Evolutionary conservation across 2,797 vertebrate genomes (phyloP), one percentile per base, ranked within the genome.

Genomic region (Loris lydekkerianus): DNA sequence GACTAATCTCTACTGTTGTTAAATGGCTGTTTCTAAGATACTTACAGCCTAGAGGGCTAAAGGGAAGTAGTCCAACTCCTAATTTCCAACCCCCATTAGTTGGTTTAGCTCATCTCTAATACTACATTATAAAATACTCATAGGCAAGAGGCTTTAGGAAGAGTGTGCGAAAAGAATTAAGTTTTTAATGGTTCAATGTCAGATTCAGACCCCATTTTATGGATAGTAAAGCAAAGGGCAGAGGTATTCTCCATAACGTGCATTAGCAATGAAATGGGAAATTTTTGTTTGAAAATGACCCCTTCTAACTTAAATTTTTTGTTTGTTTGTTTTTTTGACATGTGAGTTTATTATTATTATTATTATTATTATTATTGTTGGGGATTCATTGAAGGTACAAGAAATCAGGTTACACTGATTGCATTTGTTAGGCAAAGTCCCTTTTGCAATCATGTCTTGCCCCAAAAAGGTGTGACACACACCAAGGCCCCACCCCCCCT

Each of bases 221-320:
- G 25, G 63, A 70, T 67, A 89, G 69, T 63, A 86, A 85, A 93
- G 56, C 67, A 89, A 85, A 93, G 61, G 40, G 9, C 75, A 85
- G 56, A 86, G 27, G 15, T 31, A 23, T 81, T 88, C 81, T 31
- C 46, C 46, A 60, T 40, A 58, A 34, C 3, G 37, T 31, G 27
- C 34, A 11, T 70, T 61, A 67, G 53, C 34, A 63, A 73, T 14
- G 23, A 73, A 91, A 72, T 61, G 25, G 31, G 43, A 77, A 72
- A 14, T 8, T 89, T 93, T n/a, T 70, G 20, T 63, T 89, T 78
- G 73, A 69, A 29, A 17, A 49, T 70, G 58, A 84, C 23, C 25
- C 49, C 84, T 91, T 80, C 3, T 17, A 56, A 73, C 20, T 63
- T 73, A 63, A 14, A 37, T 86, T 90, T 70, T 58, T 40, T 40